A percentile compares a stretch with the other conserved stretches of the same genome.
Evolutionary conservation across 2,113 vertebrate species (phyloP).

Genomic region (Phalacrocorax pelagicus): DNA sequence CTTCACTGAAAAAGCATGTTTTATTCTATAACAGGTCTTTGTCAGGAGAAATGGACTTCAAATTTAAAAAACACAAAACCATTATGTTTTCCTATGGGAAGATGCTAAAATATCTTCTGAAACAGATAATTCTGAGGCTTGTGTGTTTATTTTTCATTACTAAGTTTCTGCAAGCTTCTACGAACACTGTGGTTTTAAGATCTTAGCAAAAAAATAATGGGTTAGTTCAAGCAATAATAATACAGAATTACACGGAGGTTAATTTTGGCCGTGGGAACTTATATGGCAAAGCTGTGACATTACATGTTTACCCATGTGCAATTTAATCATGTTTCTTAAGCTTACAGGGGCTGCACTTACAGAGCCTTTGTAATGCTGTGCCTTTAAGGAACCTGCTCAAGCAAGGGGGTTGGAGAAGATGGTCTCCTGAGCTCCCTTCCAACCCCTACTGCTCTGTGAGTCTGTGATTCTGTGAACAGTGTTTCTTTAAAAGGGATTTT

Average conservation of each 20-base stretch:
- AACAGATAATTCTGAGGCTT: not conserved
- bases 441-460: no score
- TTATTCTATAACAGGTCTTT: constrained; percentile 17
- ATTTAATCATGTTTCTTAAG: not conserved
- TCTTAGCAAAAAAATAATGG: not conserved
- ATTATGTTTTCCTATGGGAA: not conserved
- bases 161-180: not conserved
- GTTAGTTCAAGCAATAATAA: not conserved
- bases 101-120: not conserved
- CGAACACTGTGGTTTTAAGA: not conserved
- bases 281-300: not conserved
- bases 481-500: constrained; percentile 14
- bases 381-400: not conserved
- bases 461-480: no score
- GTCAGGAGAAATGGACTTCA: not conserved
- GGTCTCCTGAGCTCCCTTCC: no score
- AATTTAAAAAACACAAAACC: not conserved
- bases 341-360: not conserved
- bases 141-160: not conserved
- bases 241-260: not conserved
- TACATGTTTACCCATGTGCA: not conserved
- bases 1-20: constrained; percentile 77
- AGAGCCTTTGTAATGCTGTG: not conserved
- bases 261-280: not conserved
- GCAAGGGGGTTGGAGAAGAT: no score